phyloP scores from a whole-genome alignment of 2,113 vertebrate species.

The Seriola quinqueradiata region DNA sequence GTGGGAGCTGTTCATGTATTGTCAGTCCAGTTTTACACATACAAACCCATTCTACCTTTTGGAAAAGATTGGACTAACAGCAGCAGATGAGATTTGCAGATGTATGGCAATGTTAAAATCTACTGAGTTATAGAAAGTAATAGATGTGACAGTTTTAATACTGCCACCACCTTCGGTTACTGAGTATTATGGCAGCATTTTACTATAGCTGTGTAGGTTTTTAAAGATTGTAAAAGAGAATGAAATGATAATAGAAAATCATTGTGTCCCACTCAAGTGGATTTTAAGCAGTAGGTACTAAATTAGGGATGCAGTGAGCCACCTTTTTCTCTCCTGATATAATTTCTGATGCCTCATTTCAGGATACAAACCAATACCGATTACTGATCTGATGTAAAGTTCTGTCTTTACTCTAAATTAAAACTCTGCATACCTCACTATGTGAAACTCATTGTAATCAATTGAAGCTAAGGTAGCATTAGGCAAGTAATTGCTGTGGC shows the following conservation, averaged over 20 bases:
- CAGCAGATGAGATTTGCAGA: not conserved
- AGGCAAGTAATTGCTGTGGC: not conserved
- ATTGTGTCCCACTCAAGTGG: too few species aligned
- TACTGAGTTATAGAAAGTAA: not conserved
- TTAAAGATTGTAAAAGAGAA: not conserved
- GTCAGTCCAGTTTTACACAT: not conserved
- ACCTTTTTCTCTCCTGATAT: not conserved
- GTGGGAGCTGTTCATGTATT: conserved; percentile 19
- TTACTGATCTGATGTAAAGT: not conserved
- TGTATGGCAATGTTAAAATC: not conserved
- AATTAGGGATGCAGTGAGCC: not conserved
- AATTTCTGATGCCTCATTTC: not conserved
- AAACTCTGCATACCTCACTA: too few species aligned
- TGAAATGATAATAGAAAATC: too few species aligned
- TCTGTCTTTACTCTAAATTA: not conserved
- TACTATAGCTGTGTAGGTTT: not conserved
- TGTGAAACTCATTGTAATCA: too few species aligned
- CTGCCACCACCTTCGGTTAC: not conserved
- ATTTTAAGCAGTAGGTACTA: not conserved
- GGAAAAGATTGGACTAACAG: not conserved
- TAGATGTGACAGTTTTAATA: not conserved
- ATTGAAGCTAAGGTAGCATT: not conserved
- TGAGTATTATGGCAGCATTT: not conserved
- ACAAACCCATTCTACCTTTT: not conserved
- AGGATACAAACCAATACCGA: not conserved